These are phyloP conservation scores for Arbacia lixula DNA, from an alignment of 53 echinoderm and acorn worm species.

Conservation along the genomic window DNA sequence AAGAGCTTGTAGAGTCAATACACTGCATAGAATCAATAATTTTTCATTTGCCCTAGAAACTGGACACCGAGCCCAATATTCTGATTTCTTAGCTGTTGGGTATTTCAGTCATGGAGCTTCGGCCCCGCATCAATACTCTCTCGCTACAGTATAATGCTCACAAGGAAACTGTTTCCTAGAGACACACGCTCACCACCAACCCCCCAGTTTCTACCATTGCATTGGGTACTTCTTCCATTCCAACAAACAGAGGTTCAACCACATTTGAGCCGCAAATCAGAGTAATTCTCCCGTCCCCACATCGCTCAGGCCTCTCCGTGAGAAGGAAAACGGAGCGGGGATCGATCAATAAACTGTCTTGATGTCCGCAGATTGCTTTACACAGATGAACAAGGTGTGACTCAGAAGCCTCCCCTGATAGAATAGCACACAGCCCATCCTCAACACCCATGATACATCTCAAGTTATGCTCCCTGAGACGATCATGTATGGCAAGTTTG, in stretches of 20 bases:
- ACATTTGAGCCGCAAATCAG: constrained; percentile 31
- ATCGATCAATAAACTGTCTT: constrained; percentile 40
- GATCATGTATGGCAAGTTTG: no score
- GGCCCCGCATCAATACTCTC: constrained; percentile 22
- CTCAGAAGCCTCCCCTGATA: no score
- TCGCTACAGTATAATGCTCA: constrained; percentile 11
- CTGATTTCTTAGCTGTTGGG: constrained; percentile 37
- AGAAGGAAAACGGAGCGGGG: constrained; percentile 6
- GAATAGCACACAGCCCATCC: no score
- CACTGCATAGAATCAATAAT: constrained; percentile 40
- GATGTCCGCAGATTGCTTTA: constrained; percentile 43
- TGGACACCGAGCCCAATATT: constrained; percentile 27
- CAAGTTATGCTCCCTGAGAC: no score
- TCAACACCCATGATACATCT: no score
- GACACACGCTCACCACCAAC: constrained; percentile 36
- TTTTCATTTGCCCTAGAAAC: constrained; percentile 59
- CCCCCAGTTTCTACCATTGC: constrained; percentile 35
- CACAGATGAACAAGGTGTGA: constrained; percentile 40
- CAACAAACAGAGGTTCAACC: constrained; percentile 7
- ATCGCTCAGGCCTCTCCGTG: constrained; percentile 3
- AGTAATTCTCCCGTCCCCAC: constrained; percentile 31
- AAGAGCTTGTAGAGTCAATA: constrained; percentile 51
- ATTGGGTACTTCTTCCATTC: not conserved
- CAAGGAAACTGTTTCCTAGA: constrained; percentile 2
- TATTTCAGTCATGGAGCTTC: constrained; percentile 16